Evolutionary conservation across 2,113 vertebrate species (phyloP), one percentile per base, ranked within the genome.

Genomic region (Pristiophorus japonicus): DNA sequence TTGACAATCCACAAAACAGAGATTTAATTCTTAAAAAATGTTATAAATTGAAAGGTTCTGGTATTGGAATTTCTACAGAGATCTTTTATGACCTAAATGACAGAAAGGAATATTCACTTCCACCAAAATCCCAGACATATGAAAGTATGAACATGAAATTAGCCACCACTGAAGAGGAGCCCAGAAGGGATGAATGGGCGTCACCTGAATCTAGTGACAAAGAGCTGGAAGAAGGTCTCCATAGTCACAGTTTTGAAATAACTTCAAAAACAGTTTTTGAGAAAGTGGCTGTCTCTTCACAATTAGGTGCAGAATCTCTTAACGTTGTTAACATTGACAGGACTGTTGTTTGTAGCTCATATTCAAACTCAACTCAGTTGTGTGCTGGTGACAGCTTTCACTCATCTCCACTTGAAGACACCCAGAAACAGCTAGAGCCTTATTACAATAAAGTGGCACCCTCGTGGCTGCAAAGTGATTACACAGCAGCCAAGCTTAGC

Each of bases 61-160:
- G 99, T 30, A 98, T 99, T 95, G 98, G 98, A 30, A 98, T 99
- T 95, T 98, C 98, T 30, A 99, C 99, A 95, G 99, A 99, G 96
- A 98, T 98, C 96, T 98, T 99, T 96, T 97, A 98, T 92, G 99
- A 99, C 30, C 96, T 98, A 91, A 99, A 98, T 97, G 99, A 99
- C 96, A 98, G 97, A 96, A 99, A 98, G 97, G 98, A 99, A 75
- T 98, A 98, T 96, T 97, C 97, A 24, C 97, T 99, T 95, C 97
- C 98, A 95, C 98, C 98, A 16, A 94, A 94, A 94, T 99, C 99
- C 47, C 99, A 99, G 97, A 99, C 99, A 0, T 99, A 99, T 22
- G 99, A 99, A 96, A 99, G 99, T 96, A 99, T 99, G 99, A 98
- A 99, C 96, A 98, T 99, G 96, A 99, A 98, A 95, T 95, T 98